phyloP scores from a whole-genome alignment of 2,888 invertebrate genomes.

The Bellardia pandia region DNA sequence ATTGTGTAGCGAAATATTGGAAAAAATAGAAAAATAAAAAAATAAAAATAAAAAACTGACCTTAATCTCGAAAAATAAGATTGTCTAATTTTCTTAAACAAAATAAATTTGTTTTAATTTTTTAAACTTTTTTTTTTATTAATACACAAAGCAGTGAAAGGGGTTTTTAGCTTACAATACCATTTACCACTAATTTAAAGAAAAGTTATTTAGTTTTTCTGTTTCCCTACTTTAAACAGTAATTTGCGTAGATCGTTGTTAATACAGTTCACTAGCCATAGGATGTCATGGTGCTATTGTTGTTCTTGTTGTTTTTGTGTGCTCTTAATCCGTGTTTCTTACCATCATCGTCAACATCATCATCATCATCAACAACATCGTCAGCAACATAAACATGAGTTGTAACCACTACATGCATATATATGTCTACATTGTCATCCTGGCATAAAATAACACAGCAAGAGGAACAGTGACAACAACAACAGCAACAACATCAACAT shows the following conservation, averaged over 20 bases:
- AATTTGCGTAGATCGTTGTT: constrained; percentile 55
- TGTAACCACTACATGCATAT: constrained; percentile 29
- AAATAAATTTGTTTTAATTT: too few species aligned
- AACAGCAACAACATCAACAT: constrained; percentile 37
- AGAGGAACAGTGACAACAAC: constrained; percentile 15
- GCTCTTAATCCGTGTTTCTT: constrained; percentile 54
- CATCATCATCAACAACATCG: constrained; percentile 14
- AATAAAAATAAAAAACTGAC: too few species aligned
- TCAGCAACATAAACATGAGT: constrained; percentile 17
- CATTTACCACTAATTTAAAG: background rate
- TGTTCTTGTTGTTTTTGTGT: constrained; percentile 18
- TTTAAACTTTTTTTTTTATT: too few species aligned
- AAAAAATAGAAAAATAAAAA: too few species aligned
- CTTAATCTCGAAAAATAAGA: too few species aligned
- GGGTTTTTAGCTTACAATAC: background rate
- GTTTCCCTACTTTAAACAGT: constrained; percentile 14
- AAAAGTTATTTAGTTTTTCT: background rate
- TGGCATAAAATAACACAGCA: constrained; percentile 51
- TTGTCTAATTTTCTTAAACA: too few species aligned
- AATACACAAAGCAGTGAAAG: too few species aligned
- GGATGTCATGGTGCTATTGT: constrained; percentile 5
- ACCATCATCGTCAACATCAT: constrained; percentile 41
- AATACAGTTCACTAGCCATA: constrained; percentile 68
- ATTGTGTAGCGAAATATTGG: too few species aligned
- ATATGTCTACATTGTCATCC: constrained; percentile 51